Evolutionary conservation across 2,113 vertebrate genomes (phyloP), one percentile per base, ranked within the genome.

Genomic region (Narcine bancroftii): DNA sequence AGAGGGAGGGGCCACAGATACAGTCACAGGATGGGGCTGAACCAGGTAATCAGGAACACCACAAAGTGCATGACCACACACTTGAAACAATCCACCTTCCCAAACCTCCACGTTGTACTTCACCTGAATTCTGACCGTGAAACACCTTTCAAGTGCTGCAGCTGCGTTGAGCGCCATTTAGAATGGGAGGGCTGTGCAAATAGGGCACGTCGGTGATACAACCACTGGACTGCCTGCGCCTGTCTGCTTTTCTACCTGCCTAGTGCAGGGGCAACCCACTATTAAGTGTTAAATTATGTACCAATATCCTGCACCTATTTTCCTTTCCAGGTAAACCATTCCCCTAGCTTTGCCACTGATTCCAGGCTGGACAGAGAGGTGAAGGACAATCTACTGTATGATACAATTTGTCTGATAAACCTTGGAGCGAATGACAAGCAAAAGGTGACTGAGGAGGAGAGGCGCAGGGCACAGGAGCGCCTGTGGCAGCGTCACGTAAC

Each of bases 331-430:
- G 96, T 97, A 81, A 97, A 97, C 93, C 96, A 96, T 93, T 97
- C 96, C 50, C 96, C 96, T 53, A 97, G 96, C 93, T 97, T 97
- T 94, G 95, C 92, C 94, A 97, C 96, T 0, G 96, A 97, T 93
- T 96, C 96, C 0, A 92, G 53, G 72, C 94, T 97, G 4, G 96
- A 97, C 92, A 92, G 33, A 0, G 96, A 97, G 92, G 96, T 97
- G 92, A 97, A 97, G 93, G 95, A 96, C 5, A 94, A 96, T 0
- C 95, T 97, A 26, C 95, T 97, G n/a, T 94, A 94, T 1, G 96
- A 97, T 0, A 93, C 96, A 42, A 93, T 97, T 93, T 95, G 93
- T 42, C 94, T 97, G 47, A 93, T 96, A 89, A 96, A 96, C 0
- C 93, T 97, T 79, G 94, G 92, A 0, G 95, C 94, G 93, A 96